phyloP scores from a whole-genome alignment of 1,140 invertebrate genomes.

The Scaptomyza montana region DNA sequence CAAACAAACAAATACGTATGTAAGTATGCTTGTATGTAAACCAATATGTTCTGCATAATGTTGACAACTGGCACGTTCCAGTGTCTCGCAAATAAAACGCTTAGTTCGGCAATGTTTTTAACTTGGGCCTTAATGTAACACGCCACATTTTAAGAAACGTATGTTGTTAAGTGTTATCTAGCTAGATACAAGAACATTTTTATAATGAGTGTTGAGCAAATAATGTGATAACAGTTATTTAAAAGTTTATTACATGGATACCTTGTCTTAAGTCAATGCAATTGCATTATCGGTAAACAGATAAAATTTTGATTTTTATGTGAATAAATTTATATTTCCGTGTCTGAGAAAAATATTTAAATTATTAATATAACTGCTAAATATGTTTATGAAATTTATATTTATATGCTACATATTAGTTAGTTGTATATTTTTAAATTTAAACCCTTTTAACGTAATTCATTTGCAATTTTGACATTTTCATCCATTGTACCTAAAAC shows the following conservation, averaged over 20 bases:
- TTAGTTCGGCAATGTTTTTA: slow-evolving; percentile 53
- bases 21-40: too few relatives aligned
- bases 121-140: slow-evolving; percentile 30
- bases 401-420: neutral
- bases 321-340: neutral
- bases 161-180: slow-evolving; percentile 19
- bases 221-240: slow-evolving; percentile 1
- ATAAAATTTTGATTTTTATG: too few relatives aligned
- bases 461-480: neutral
- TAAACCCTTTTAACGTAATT: too few relatives aligned
- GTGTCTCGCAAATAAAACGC: slow-evolving; percentile 57
- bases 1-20: slow-evolving; percentile 25
- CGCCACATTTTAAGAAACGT: slow-evolving; percentile 10
- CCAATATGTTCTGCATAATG: slow-evolving; percentile 37
- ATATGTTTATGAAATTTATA: neutral
- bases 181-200: neutral
- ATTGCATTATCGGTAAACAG: too few relatives aligned
- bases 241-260: neutral
- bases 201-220: neutral
- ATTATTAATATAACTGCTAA: neutral
- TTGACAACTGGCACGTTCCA: slow-evolving; percentile 67
- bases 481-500: neutral
- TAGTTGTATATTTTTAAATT: too few relatives aligned
- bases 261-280: neutral
- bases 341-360: too few relatives aligned